Percentiles rank a stretch among this genome's conserved stretches.
Conservation (phyloP, 2,888 invertebrate species). For the Pantelozetes paolii region DNA sequence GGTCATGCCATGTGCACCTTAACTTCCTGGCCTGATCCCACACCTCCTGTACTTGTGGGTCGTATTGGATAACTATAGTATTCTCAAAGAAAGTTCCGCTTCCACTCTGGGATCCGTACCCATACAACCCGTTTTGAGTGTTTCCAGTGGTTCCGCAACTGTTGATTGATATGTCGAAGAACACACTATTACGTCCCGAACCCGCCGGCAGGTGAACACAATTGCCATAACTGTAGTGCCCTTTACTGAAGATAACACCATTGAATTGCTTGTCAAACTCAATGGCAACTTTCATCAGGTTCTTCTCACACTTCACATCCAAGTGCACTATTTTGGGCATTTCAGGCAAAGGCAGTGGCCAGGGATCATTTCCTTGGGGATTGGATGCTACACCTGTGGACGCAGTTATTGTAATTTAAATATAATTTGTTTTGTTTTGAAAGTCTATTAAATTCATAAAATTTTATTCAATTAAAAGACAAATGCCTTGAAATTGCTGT, state of each 20-base stretch:
- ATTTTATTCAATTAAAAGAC: not conserved
- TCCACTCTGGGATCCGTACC: conserved; percentile 79
- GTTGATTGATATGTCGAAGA: conserved; percentile 84
- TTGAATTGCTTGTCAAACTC: conserved; percentile 91
- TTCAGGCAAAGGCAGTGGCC: conserved; percentile 55
- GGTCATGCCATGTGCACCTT: conserved; percentile 90
- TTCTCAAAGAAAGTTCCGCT: conserved; percentile 91
- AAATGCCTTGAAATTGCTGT: conserved; percentile 31
- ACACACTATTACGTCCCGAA: conserved; percentile 75
- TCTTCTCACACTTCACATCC: conserved; percentile 91
- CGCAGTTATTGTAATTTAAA: not conserved
- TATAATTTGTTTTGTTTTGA: not conserved
- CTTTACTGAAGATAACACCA: conserved; percentile 87
- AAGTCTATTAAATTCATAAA: not conserved
- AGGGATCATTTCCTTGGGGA: conserved; percentile 37
- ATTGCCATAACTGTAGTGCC: conserved; percentile 85
- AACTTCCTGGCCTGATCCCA: conserved; percentile 91
- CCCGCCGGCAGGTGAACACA: conserved; percentile 87
- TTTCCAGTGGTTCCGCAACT: conserved; percentile 88
- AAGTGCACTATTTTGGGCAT: conserved; percentile 89
- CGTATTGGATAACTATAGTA: conserved; percentile 82
- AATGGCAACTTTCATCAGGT: conserved; percentile 86
- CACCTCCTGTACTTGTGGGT: conserved; percentile 76
- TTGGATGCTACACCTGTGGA: not conserved
- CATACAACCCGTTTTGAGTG: conserved; percentile 80